phyloP scores from a whole-genome alignment of 2,113 vertebrate species.

The Calypte anna region DNA sequence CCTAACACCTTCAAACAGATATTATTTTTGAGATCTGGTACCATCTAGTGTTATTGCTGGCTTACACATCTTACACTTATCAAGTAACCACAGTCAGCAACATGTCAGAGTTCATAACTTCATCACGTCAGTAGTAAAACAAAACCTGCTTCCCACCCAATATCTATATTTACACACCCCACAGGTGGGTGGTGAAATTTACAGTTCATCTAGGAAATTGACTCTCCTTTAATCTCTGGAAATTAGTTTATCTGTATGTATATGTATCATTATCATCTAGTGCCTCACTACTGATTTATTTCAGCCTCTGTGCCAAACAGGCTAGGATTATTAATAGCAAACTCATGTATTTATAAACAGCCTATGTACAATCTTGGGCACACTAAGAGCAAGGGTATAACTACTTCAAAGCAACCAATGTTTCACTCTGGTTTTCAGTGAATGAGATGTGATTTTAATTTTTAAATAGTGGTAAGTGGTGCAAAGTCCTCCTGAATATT shows the following conservation, averaged over 20 bases:
- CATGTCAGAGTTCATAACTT: constrained; percentile 65
- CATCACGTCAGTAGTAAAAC: constrained; percentile 49
- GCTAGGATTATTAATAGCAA: constrained; percentile 12
- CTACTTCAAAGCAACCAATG: not conserved
- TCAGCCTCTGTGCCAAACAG: constrained; percentile 49
- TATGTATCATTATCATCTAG: not conserved
- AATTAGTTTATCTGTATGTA: constrained; percentile 19
- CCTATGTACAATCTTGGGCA: not conserved
- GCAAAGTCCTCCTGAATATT: constrained; percentile 2
- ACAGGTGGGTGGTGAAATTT: constrained; percentile 63
- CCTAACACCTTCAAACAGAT: constrained; percentile 42
- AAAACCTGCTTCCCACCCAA: constrained; percentile 26
- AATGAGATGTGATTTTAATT: not conserved
- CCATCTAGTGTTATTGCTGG: constrained; percentile 55
- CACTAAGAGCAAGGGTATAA: not conserved
- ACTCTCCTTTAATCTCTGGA: constrained; percentile 47
- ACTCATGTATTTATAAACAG: constrained; percentile 24
- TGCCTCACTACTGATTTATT: constrained; percentile 35
- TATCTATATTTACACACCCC: constrained; percentile 61
- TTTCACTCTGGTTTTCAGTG: not conserved
- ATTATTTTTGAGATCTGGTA: constrained; percentile 59
- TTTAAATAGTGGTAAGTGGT: not conserved
- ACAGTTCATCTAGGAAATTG: constrained; percentile 55
- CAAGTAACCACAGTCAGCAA: constrained; percentile 67
- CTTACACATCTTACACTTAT: constrained; percentile 67